Base-by-base conservation (phyloP, 2,888 invertebrate genomes). In the Cephus pulcher region DNA sequence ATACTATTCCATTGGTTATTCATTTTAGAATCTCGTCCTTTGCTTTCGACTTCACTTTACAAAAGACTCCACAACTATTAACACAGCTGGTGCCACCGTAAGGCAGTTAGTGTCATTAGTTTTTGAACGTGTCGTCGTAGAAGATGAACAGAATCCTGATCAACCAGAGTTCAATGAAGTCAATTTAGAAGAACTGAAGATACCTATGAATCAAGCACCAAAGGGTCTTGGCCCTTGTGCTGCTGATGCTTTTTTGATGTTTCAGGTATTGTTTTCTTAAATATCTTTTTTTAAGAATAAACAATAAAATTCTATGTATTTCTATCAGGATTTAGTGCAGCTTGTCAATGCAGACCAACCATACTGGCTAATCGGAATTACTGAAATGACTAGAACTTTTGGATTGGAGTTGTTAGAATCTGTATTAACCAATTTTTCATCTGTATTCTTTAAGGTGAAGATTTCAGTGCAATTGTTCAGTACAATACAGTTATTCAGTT, bases 21-120 rank as follows among this genome's bases (percentile, higher is more conserved):
- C 32, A 81, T 92, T 93, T 40, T 92, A 98, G 97, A 97, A 97
- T 77, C 93, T 98, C 91, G 99, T 99, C 73, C 93, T 99, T 84
- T 99, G 99, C 91, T 98, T 99, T 92, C 96, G 98, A n/a, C 94
- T 99, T 88, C 98, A 99, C 91, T 97, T 98, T 86, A 96, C 98
- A 11, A 97, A 97, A 92, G 99, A 99, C 93, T 95, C 96, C 3
- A 98, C 98, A 80, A 98, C 98, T 73, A 97, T 97, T 75, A 99
- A 99, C 91, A 98, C 99, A 15, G 99, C 99, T 11, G 98, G 99
- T 1, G 99, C 99, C 56, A 99, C 99, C 1, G 98, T 99, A 35
- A 93, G 99, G 34, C 99, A 99, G 90, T 93, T 99, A 37, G 98
- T 99, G 34, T 97, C 98, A 34, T 93, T 98, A 78, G 97, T 98